Conservation (phyloP, 2,797 vertebrate species). For the Lindbergichthys nudifrons region DNA sequence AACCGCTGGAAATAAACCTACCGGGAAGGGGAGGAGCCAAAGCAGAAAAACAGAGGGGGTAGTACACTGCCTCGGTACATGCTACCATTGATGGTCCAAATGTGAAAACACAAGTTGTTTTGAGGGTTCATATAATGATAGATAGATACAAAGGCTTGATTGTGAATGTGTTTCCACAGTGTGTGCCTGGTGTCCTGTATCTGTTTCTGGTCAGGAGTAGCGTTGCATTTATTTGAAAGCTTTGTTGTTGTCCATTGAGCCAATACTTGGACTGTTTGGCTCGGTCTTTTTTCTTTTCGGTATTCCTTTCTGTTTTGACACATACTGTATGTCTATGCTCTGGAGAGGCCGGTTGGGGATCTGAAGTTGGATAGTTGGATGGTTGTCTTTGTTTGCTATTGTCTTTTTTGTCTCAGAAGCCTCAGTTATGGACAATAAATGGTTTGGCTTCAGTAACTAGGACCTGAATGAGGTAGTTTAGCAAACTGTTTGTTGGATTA, state of each 20-base stretch:
- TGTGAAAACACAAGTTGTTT: not conserved
- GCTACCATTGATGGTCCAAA: not conserved
- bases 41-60: not conserved
- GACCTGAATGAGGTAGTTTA: not conserved
- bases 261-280: not conserved
- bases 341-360: not conserved
- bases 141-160: not conserved
- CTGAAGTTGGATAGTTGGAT: not conserved
- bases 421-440: not conserved
- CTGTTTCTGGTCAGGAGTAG: slow-evolving; percentile 4
- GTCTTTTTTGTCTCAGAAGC: not conserved
- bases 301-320: not conserved
- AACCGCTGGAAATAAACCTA: not conserved
- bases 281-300: not conserved
- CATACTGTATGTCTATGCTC: not conserved
- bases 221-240: slow-evolving; percentile 3
- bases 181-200: not conserved
- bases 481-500: not conserved
- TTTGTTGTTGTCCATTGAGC: not conserved
- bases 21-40: not conserved
- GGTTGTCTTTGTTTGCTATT: not conserved
- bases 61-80: not conserved
- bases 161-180: not conserved
- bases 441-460: not conserved
- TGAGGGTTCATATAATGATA: not conserved